Conservation (phyloP, 2,113 vertebrate genomes). For the Psittacara wagleri region DNA sequence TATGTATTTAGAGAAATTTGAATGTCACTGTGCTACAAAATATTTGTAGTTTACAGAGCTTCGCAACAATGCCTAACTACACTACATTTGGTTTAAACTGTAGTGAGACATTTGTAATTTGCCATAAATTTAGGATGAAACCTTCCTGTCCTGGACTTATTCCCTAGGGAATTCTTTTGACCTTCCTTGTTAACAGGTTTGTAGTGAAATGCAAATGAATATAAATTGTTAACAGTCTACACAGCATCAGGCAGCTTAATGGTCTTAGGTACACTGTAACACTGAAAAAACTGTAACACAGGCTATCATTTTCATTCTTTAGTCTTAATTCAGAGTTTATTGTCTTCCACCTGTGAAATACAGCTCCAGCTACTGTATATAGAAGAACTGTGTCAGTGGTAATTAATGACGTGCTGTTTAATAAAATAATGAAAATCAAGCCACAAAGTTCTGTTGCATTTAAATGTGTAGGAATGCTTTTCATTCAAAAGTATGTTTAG, state of each 20-base stretch:
- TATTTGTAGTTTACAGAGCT: neutral
- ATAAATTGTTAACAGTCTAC: neutral
- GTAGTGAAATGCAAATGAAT: neutral
- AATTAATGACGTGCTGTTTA: neutral
- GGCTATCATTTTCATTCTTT: neutral
- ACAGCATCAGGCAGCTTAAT: neutral
- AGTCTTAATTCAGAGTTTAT: neutral
- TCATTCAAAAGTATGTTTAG: neutral
- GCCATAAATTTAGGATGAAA: neutral
- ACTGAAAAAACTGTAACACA: neutral
- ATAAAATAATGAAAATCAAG: neutral
- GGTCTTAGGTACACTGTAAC: neutral
- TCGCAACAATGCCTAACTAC: neutral
- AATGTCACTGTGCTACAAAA: neutral
- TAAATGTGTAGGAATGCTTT: neutral
- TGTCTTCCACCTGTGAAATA: neutral
- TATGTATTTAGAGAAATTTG: neutral
- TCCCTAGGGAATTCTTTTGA: neutral
- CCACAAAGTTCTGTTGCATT: neutral
- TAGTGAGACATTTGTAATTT: neutral
- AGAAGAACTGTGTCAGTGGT: neutral
- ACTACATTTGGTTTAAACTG: neutral
- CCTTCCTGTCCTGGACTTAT: neutral
- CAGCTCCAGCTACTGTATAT: neutral
- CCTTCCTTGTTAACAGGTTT: neutral